Base-by-base conservation (phyloP, 1,140 invertebrate genomes). In the Drosophila bocqueti region DNA sequence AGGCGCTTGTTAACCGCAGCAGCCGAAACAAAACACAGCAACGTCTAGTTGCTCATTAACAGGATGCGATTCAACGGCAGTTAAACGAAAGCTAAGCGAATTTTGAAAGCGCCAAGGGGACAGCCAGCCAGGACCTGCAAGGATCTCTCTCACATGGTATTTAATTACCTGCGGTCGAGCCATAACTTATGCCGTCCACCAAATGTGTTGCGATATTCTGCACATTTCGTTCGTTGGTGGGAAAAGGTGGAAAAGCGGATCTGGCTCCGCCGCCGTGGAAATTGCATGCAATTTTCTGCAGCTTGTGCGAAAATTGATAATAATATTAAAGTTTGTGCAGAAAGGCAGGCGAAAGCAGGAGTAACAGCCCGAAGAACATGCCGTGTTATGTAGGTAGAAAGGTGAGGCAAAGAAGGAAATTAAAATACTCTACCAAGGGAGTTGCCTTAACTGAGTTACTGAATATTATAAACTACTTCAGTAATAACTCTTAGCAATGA, bases 181-280 rank as follows among this genome's bases (percentile, higher is more conserved):
- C 55, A 79, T 79, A 79, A 79, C 75, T 78, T 79, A 79, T 78
- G 75, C 76, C 75, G 75, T 79, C 73, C 74, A 59, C 76, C 76
- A 79, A 79, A 78, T 78, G 75, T 79, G 75, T 72, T 69, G 66
- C 76, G 47, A 71, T 79, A 79, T 60, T 78, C 64, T 78, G 38
- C 76, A 77, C 65, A 74, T 77, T 77, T 76, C 61, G 55, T 62
- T 29, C 36, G 29, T 21, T 15, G 42, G 18, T 36, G 13, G 26
- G 46, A 31, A 31, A 18, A 11, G 26, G 49, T 16, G 54, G 73
- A 34, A 54, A 46, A 34, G 34, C 24, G 49, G 52, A 40, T 77
- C 43, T 38, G 24, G 24, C 11, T 46, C 34, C 38, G 76, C 43
- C 18, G 13, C 24, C 11, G 40, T 46, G 58, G 52, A 79, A 79